Base-by-base conservation (phyloP, 2,113 vertebrate species). In the Aspiorhynchus laticeps region DNA sequence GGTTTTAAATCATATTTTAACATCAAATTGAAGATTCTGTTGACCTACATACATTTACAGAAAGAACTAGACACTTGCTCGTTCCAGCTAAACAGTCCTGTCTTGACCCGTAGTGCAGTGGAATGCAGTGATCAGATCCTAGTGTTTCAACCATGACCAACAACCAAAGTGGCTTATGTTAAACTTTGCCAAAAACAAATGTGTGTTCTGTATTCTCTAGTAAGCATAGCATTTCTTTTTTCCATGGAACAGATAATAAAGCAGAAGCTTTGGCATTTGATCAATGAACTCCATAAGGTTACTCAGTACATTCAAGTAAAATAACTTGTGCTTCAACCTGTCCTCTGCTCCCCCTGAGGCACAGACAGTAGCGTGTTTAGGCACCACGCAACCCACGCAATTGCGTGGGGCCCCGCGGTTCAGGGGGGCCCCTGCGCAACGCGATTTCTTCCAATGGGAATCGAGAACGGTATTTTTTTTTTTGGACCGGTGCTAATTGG, bases 261-360 rank as follows among this genome's bases (percentile, higher is more conserved):
- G 6, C 4, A 1, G 11, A 41, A n/a, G 36, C 71, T 3, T 74
- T 24, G 21, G 8, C 4, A 73, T 73, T 36, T 5, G 9, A 71
- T 10, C 31, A 71, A 3, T 21, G 31, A 73, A n/a, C 21, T 41
- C 71, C 41, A 6, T 41, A 41, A 41, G 1, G 10, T 41, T 11
- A 24, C 19, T 74, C 9, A 48, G 41, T 46, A 26, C 7, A 46
- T 76, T 41, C n/a, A 48, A 43, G 14, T 14, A 26, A 46, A 46
- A 26, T 75, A 2, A 75, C 73, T 48, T 76, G 7, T 26, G 74
- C 24, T 26, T 48, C 74, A 76, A 76, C 74, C 74, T 76, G 74
- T 46, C 74, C 24, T 76, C 74, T 28, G 7, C 24, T 48, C 24
- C n/a, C 41, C 74, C 41, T 46, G 41, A 46, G 74, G 76, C 76